phyloP scores from a whole-genome alignment of 2,888 invertebrate species.

The Dasypolia templi region DNA sequence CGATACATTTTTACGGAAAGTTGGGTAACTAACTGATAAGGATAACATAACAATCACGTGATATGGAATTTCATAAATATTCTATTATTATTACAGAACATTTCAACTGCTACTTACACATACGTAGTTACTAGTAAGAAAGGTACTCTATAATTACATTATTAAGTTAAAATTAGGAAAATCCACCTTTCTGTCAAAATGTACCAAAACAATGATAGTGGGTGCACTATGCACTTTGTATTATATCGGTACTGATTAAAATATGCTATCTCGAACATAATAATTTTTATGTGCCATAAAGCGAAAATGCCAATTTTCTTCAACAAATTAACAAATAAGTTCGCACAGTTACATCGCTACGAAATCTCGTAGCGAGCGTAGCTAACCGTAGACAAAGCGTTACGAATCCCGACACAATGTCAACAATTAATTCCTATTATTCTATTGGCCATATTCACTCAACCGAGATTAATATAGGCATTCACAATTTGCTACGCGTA shows the following conservation, averaged over 20 bases:
- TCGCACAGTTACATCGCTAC: slow-evolving; percentile 29
- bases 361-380: slow-evolving; percentile 53
- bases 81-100: slow-evolving; percentile 46
- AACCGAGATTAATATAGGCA: slow-evolving; percentile 17
- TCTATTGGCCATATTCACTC: slow-evolving; percentile 20
- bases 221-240: not conserved
- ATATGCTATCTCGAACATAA: slow-evolving; percentile 8
- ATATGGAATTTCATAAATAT: slow-evolving; percentile 38
- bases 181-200: slow-evolving; percentile 14
- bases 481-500: slow-evolving; percentile 39
- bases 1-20: slow-evolving; percentile 57
- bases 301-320: slow-evolving; percentile 7
- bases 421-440: slow-evolving; percentile 33
- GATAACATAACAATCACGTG: slow-evolving; percentile 55
- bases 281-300: not conserved
- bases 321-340: slow-evolving; percentile 19
- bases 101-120: slow-evolving; percentile 32
- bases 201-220: slow-evolving; percentile 9
- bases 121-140: slow-evolving; percentile 8
- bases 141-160: slow-evolving; percentile 24
- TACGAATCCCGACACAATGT: slow-evolving; percentile 29
- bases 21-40: slow-evolving; percentile 55
- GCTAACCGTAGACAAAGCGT: slow-evolving; percentile 27
- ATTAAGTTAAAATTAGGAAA: slow-evolving; percentile 9
- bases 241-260: not conserved